These are phyloP conservation scores for Rhegmatorhina hoffmannsi DNA, from an alignment of 2,113 vertebrate species.

Conservation along the genomic window DNA sequence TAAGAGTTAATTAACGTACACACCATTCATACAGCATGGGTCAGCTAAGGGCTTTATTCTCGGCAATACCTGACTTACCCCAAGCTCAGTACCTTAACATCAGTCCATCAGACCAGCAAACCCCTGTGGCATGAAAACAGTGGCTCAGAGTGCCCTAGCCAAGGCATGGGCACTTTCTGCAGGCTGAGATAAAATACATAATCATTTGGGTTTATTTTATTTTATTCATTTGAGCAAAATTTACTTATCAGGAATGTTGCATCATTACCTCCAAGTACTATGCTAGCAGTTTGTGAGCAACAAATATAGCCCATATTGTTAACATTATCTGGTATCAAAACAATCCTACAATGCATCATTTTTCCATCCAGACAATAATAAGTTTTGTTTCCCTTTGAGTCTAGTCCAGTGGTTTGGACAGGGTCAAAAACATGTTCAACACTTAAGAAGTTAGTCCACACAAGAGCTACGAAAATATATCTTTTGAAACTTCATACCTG, in stretches of 20 bases:
- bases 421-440: background rate
- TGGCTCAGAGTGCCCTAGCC: fast-evolving
- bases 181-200: background rate
- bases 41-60: background rate
- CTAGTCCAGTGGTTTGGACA: background rate
- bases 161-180: background rate
- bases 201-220: background rate
- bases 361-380: background rate
- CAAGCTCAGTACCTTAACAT: background rate
- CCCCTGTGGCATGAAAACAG: background rate
- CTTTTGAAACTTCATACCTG: background rate
- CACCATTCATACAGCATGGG: background rate
- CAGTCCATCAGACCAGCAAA: background rate
- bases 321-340: background rate
- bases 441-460: background rate
- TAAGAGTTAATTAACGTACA: background rate
- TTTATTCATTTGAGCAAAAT: background rate
- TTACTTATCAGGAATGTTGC: background rate
- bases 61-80: background rate
- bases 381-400: background rate
- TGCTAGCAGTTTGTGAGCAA: background rate
- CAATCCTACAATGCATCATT: background rate
- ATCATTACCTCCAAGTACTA: background rate
- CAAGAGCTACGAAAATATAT: background rate
- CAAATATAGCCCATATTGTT: background rate